A percentile compares a stretch with the other conserved stretches of the same genome.
Evolutionary conservation across 2,797 vertebrate species (phyloP).

Genomic region (Sebastes steindachneri): DNA sequence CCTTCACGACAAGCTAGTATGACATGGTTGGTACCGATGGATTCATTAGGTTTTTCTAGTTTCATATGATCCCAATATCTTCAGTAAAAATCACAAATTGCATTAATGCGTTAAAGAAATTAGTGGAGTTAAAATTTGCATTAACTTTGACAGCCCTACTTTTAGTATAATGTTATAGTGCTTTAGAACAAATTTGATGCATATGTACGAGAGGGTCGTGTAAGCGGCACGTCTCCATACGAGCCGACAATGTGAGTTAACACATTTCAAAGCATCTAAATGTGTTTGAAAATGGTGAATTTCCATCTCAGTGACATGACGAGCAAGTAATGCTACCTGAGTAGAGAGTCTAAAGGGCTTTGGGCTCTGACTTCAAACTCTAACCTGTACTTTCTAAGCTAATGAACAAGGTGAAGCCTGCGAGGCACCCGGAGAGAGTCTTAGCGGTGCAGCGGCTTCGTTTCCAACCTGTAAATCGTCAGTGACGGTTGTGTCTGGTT

Average conservation of each 20-base stretch:
- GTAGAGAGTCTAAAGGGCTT: neutral
- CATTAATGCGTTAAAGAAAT: too few relatives aligned
- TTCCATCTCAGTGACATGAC: neutral
- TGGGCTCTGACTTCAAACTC: neutral
- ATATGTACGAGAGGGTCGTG: neutral
- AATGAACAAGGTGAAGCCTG: slow-evolving; percentile 4
- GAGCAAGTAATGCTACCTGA: neutral
- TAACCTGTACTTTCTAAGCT: neutral
- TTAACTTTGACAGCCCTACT: neutral
- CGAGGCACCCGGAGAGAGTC: neutral
- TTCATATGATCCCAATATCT: too few relatives aligned
- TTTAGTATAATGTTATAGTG: neutral
- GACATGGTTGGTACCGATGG: too few relatives aligned
- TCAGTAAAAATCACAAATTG: too few relatives aligned
- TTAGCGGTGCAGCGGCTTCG: neutral
- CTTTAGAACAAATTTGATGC: neutral
- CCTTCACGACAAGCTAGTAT: too few relatives aligned
- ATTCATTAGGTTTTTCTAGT: too few relatives aligned
- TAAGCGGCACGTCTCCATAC: neutral
- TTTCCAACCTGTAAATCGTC: neutral
- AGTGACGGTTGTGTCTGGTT: neutral
- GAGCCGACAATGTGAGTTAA: neutral
- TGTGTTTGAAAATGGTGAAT: neutral
- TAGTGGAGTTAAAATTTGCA: too few relatives aligned
- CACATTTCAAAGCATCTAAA: neutral